Percentiles rank a stretch among this genome's conserved stretches.
Conservation (phyloP, 1,140 invertebrate species). For the Polyergus mexicanus region DNA sequence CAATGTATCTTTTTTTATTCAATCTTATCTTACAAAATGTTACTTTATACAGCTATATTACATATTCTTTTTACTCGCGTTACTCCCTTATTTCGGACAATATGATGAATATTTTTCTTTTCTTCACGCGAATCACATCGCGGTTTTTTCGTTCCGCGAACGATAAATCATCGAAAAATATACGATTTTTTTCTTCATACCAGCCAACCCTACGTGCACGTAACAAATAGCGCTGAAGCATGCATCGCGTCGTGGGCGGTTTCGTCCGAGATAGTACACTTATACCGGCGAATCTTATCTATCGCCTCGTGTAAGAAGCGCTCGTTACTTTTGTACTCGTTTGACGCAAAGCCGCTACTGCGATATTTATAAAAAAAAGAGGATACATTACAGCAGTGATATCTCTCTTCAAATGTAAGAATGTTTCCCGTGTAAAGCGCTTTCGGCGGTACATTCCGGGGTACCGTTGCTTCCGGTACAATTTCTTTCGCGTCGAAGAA, state of each 20-base stretch:
- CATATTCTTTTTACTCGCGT: conserved; percentile 2
- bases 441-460: not conserved
- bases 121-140: conserved; percentile 21
- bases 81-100: conserved; percentile 12
- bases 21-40: conserved; percentile 6
- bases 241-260: conserved; percentile 55
- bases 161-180: conserved; percentile 69
- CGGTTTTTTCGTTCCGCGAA: conserved; percentile 66
- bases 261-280: conserved; percentile 27
- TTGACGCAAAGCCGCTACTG: conserved; percentile 4
- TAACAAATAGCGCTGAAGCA: conserved; percentile 69
- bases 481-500: conserved; percentile 37
- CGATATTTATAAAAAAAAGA: conserved; percentile 18
- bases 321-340: conserved; percentile 56
- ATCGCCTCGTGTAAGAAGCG: conserved; percentile 58
- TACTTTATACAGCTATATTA: not conserved
- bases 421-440: not conserved
- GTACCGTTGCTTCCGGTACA: conserved; percentile 39
- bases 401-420: conserved; percentile 6
- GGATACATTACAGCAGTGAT: not conserved
- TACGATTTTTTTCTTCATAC: conserved; percentile 65
- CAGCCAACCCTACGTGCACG: conserved; percentile 41
- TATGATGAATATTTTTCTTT: conserved; percentile 49
- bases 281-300: conserved; percentile 55
- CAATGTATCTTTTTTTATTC: conserved; percentile 23